Conservation (phyloP, 2,888 invertebrate species). For the Rapana venosa region DNA sequence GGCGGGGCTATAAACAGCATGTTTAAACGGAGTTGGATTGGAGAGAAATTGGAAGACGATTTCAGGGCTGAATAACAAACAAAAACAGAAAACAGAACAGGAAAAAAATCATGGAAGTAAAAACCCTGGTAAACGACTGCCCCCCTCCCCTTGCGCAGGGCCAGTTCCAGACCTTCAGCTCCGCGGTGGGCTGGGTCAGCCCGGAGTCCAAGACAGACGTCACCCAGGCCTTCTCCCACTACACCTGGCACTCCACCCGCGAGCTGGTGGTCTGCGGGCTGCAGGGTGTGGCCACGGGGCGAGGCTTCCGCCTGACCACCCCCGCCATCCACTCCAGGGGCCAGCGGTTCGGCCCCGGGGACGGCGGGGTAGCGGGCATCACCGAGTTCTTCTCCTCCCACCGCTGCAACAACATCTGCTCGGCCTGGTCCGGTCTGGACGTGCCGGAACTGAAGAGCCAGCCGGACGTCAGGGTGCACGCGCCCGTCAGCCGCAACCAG, state of each 20-base stretch:
- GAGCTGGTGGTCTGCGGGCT: slow-evolving; percentile 51
- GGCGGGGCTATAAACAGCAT: no score
- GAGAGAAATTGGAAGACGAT: no score
- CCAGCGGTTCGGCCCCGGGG: slow-evolving; percentile 46
- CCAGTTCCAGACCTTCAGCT: slow-evolving; percentile 44
- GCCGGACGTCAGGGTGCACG: slow-evolving; percentile 24
- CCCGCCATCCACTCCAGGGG: slow-evolving; percentile 52
- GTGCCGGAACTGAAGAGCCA: slow-evolving; percentile 21
- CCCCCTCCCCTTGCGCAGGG: slow-evolving; percentile 30
- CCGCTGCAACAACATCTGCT: slow-evolving; percentile 54
- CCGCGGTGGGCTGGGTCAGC: slow-evolving; percentile 37
- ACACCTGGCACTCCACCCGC: slow-evolving; percentile 52
- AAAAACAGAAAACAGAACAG: no score
- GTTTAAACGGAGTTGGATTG: no score
- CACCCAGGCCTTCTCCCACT: slow-evolving; percentile 55
- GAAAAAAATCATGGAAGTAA: no score
- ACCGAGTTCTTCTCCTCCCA: slow-evolving; percentile 53
- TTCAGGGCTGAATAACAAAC: no score
- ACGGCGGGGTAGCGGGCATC: slow-evolving; percentile 47
- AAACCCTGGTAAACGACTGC: no score
- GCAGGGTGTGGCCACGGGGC: slow-evolving; percentile 48
- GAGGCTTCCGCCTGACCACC: slow-evolving; percentile 47
- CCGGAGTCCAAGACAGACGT: slow-evolving; percentile 40
- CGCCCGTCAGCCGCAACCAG: not conserved
- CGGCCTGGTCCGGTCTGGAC: slow-evolving; percentile 44